Conservation (phyloP, 2,888 invertebrate species). For the Chloroclysta siterata region DNA sequence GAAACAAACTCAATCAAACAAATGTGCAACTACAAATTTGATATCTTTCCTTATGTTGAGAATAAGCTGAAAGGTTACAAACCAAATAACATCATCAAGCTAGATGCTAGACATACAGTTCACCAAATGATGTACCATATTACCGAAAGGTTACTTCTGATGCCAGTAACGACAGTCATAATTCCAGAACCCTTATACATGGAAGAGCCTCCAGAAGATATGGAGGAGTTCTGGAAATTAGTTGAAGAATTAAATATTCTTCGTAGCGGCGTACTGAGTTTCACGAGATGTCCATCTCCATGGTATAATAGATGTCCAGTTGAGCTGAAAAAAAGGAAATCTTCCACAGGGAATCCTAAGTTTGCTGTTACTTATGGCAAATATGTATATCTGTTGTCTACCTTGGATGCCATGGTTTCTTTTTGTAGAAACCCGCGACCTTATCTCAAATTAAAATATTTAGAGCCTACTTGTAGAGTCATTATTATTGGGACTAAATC, state of each 20-base stretch:
- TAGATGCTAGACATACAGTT: slow-evolving; percentile 83
- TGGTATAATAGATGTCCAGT: slow-evolving; percentile 88
- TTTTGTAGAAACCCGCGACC: slow-evolving; percentile 87
- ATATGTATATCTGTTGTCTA: slow-evolving; percentile 85
- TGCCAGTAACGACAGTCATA: slow-evolving; percentile 63
- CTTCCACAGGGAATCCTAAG: slow-evolving; percentile 78
- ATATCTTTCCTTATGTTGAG: slow-evolving; percentile 76
- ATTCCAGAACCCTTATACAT: slow-evolving; percentile 72
- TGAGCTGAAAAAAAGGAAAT: slow-evolving; percentile 82
- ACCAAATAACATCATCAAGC: slow-evolving; percentile 82
- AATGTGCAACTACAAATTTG: slow-evolving; percentile 77
- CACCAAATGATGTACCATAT: slow-evolving; percentile 80
- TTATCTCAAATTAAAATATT: slow-evolving; percentile 83
- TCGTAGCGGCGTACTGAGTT: slow-evolving; percentile 55
- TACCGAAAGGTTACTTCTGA: slow-evolving; percentile 65
- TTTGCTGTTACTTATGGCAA: slow-evolving; percentile 86
- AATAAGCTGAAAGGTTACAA: slow-evolving; percentile 79
- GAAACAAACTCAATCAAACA: slow-evolving; percentile 71
- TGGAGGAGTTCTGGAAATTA: slow-evolving; percentile 73
- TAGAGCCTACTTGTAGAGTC: slow-evolving; percentile 85
- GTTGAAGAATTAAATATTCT: slow-evolving; percentile 61
- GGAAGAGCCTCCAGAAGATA: slow-evolving; percentile 66
- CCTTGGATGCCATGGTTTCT: slow-evolving; percentile 74
- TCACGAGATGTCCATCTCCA: slow-evolving; percentile 75
- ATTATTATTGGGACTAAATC: slow-evolving; percentile 85